Percentiles rank a stretch among this genome's conserved stretches.
Conservation (phyloP, 1,140 invertebrate genomes). For the Eufriesea mexicana region DNA sequence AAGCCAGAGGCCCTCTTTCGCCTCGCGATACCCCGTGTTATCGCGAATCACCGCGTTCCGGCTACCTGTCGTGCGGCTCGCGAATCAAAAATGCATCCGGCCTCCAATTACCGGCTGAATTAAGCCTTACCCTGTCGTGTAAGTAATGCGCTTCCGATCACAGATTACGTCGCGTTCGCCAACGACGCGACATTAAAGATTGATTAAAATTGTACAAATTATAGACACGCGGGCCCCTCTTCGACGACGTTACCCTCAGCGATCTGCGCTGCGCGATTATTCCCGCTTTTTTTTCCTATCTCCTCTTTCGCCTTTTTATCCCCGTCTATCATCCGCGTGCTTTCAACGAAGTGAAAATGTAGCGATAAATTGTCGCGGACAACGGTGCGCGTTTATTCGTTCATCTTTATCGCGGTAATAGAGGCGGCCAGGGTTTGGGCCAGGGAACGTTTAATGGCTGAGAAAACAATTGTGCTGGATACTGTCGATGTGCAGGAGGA, state of each 20-base stretch:
- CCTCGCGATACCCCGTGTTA: not conserved
- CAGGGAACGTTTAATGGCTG: not conserved
- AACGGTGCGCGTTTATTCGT: not conserved
- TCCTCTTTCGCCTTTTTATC: not conserved
- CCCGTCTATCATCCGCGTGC: not conserved
- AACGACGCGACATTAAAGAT: conserved; percentile 25
- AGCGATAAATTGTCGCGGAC: not conserved
- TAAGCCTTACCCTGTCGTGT: not conserved
- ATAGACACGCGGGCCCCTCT: not conserved
- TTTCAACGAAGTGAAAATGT: conserved; percentile 10
- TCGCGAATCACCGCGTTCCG: conserved; percentile 17
- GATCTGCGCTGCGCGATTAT: not conserved
- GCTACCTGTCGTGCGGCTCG: conserved; percentile 28
- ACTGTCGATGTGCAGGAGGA: not conserved
- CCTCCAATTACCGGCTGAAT: conserved; percentile 28
- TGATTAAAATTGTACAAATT: conserved; percentile 47
- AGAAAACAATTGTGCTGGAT: not conserved
- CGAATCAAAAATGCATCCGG: conserved; percentile 42
- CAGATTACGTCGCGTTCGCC: conserved; percentile 27
- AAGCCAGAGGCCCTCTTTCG: not conserved
- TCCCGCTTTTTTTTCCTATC: too few species aligned
- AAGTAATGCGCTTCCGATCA: conserved; percentile 38
- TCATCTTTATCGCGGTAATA: not conserved
- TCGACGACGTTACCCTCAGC: not conserved
- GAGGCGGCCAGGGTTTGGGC: too few species aligned